Base-by-base conservation (phyloP, 2,888 invertebrate genomes). In the Danaus chrysippus region DNA sequence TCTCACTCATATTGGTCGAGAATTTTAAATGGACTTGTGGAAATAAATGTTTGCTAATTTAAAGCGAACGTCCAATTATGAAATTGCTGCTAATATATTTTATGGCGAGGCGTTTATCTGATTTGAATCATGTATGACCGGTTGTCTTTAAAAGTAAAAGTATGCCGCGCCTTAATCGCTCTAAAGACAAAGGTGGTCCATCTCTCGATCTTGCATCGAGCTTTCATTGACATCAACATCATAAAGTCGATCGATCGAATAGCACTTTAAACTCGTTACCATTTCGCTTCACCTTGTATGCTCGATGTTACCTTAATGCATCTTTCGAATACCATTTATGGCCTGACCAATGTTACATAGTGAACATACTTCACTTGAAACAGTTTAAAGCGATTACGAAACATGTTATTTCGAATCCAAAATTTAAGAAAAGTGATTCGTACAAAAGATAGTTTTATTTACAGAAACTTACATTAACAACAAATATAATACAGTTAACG, bases 381-480 rank as follows among this genome's bases (percentile, higher is more conserved):
- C 60, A 64, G 62, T 67, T 61, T 61, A 69, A 65, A 65, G 41
- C 11, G 52, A 64, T 69, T 69, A 62, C 63, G 62, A 58, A 69
- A 70, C 19, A 42, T 54, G 34, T 43, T 46, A 55, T 17, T 46
- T 34, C 49, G 58, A 34, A 56, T 57, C 55, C 46, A 58, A 58
- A 66, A 66, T 54, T 15, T 61, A 59, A 59, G 54, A 34, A 61
- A 60, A 61, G 15, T 54, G 56, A 56, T 43, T 41, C 17, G 11
- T 67, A 64, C 62, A 86, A 84, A 81, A 78, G 76, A 74, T 76
- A 70, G 68, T 74, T 81, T 89, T 91, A 91, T 91, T 91, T 91
- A 91, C 91, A 91, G 89, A 91, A 88, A 87, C 85, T 87, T 90
- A 90, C 72, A 85, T 83, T 83, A 86, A 84, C 81, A 84, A 83